Evolutionary conservation across 2,113 vertebrate genomes (phyloP).

Genomic region (Pachypanchax playfairii): DNA sequence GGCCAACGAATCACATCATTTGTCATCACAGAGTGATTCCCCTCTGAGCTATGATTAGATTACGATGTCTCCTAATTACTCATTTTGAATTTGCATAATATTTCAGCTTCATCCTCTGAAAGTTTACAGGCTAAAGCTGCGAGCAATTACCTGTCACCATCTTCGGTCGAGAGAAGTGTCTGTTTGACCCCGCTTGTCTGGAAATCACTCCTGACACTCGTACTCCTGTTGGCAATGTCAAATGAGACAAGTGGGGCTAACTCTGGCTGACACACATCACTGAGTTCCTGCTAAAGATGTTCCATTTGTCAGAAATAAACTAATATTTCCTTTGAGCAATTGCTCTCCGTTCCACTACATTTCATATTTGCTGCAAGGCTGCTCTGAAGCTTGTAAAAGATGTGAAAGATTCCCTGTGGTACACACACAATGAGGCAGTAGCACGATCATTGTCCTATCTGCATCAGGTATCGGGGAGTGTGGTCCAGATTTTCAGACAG

Average conservation of each 20-base stretch:
- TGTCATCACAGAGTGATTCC: conserved; percentile 54
- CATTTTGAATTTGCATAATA: conserved; percentile 66
- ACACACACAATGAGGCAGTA: conserved; percentile 64
- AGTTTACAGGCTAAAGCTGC: conserved; percentile 68
- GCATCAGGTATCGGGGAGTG: conserved; percentile 28
- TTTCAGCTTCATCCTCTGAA: conserved; percentile 52
- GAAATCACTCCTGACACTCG: conserved; percentile 66
- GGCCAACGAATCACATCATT: conserved; percentile 64
- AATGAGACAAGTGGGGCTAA: conserved; percentile 67
- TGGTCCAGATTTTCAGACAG: conserved; percentile 62
- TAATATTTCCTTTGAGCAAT: conserved; percentile 58
- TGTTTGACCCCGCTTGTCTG: conserved; percentile 72
- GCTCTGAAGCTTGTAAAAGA: conserved; percentile 22
- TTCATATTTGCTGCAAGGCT: conserved; percentile 55
- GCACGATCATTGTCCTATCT: conserved; percentile 66
- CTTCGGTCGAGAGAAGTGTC: conserved; percentile 62
- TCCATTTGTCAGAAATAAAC: conserved; percentile 68
- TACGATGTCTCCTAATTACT: conserved; percentile 65
- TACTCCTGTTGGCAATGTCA: conserved; percentile 75
- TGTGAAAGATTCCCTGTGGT: conserved; percentile 61
- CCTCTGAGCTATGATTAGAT: conserved; percentile 63
- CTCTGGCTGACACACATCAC: conserved; percentile 61
- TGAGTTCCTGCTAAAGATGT: conserved; percentile 61
- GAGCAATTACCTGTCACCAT: conserved; percentile 71
- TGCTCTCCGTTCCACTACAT: conserved; percentile 43